phyloP scores from a whole-genome alignment of 2,113 vertebrate species.

The Hippolais icterina region DNA sequence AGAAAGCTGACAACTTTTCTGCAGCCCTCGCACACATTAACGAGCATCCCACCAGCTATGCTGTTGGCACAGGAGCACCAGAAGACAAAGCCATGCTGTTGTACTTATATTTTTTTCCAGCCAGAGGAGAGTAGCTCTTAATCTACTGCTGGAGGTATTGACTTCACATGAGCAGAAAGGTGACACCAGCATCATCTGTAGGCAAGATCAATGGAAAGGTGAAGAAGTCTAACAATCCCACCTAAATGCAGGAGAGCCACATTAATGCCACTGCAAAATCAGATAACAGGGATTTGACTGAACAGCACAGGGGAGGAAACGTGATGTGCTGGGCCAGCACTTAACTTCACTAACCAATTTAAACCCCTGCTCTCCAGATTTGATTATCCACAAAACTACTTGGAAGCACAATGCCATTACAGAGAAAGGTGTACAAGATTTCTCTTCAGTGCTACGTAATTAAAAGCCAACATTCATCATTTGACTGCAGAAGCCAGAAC shows the following conservation, averaged over 20 bases:
- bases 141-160: neutral
- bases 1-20: neutral
- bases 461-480: conserved; percentile 11
- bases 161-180: neutral
- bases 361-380: neutral
- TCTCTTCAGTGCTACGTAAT: neutral
- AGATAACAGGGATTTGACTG: neutral
- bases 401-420: neutral
- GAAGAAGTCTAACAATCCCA: neutral
- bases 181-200: neutral
- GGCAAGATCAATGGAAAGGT: neutral
- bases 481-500: neutral
- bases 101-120: neutral
- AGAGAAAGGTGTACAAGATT: neutral
- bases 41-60: neutral
- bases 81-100: neutral
- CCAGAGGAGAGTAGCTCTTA: neutral
- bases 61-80: neutral
- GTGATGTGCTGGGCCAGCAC: neutral
- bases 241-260: neutral
- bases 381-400: neutral
- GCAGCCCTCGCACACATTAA: neutral
- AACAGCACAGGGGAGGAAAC: neutral
- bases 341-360: neutral
- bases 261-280: neutral